Conservation (phyloP, 2,888 invertebrate genomes). For the Mythimna lalbum region DNA sequence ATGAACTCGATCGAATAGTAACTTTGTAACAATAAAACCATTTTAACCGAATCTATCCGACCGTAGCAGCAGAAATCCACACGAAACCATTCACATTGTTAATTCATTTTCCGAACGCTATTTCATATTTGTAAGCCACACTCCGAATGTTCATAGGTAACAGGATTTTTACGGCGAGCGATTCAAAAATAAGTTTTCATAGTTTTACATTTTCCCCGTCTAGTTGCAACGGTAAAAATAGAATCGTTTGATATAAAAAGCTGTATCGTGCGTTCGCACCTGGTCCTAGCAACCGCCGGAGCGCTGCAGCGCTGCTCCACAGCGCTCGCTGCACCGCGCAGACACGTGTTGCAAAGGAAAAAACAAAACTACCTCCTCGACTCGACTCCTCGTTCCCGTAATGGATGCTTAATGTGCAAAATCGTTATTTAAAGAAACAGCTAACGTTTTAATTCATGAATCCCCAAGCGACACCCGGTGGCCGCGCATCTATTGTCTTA, state of each 20-base stretch:
- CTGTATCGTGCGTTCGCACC: constrained; percentile 74
- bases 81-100: constrained; percentile 34
- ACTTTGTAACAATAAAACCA: background rate
- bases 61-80: constrained; percentile 5
- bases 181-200: constrained; percentile 66
- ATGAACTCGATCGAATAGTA: background rate
- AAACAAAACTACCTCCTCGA: constrained; percentile 47
- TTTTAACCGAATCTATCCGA: background rate
- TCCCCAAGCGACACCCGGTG: too few species aligned
- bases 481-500: too few species aligned
- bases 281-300: constrained; percentile 65
- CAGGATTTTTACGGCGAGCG: constrained; percentile 52
- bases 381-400: constrained; percentile 56
- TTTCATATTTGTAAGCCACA: constrained; percentile 55
- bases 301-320: constrained; percentile 34
- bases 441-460: constrained; percentile 20
- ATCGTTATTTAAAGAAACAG: constrained; percentile 51
- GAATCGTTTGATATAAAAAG: constrained; percentile 72
- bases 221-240: constrained; percentile 55
- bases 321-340: constrained; percentile 51
- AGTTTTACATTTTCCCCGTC: constrained; percentile 60
- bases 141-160: constrained; percentile 38
- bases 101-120: constrained; percentile 47
- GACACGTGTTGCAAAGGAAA: constrained; percentile 64
- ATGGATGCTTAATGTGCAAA: constrained; percentile 67